These are phyloP conservation scores for Oxycera nigricornis DNA, from an alignment of 2,888 invertebrate species.

Conservation along the genomic window DNA sequence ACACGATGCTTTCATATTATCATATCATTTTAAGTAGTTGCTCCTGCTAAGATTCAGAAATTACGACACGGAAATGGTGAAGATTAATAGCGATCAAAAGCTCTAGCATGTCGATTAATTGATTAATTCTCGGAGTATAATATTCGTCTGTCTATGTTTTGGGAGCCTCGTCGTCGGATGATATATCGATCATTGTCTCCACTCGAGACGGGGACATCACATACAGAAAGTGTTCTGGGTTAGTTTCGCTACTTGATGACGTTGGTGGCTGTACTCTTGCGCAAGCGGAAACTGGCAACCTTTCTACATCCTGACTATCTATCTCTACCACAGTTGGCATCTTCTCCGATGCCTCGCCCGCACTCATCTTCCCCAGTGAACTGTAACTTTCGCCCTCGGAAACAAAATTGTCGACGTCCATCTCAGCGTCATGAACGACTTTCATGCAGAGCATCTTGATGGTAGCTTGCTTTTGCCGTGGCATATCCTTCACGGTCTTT, in stretches of 20 bases:
- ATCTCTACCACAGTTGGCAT: neutral
- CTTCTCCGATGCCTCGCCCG: neutral
- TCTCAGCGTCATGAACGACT: slow-evolving; percentile 60
- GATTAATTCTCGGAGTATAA: too few relatives aligned
- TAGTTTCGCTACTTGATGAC: slow-evolving; percentile 45
- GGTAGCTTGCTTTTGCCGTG: slow-evolving; percentile 58
- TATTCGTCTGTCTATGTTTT: slow-evolving; percentile 1
- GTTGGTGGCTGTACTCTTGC: neutral
- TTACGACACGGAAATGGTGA: neutral
- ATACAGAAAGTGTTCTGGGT: slow-evolving; percentile 59
- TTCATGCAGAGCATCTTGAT: slow-evolving; percentile 62
- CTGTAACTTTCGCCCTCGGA: slow-evolving; percentile 25
- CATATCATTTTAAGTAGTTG: too few relatives aligned
- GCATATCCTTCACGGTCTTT: slow-evolving; percentile 59
- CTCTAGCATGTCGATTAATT: too few relatives aligned
- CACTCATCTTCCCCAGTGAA: neutral
- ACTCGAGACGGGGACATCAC: slow-evolving; percentile 62
- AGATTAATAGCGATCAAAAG: too few relatives aligned
- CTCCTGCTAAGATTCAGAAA: too few relatives aligned
- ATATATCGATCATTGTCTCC: slow-evolving; percentile 61
- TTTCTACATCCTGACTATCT: neutral
- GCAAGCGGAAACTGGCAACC: neutral
- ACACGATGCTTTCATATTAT: too few relatives aligned
- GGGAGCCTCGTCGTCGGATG: slow-evolving; percentile 55
- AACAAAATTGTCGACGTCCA: slow-evolving; percentile 56